These are phyloP conservation scores for Urocyon cinereoargenteus DNA, from an alignment of 2,797 vertebrate species.

Conservation along the genomic window DNA sequence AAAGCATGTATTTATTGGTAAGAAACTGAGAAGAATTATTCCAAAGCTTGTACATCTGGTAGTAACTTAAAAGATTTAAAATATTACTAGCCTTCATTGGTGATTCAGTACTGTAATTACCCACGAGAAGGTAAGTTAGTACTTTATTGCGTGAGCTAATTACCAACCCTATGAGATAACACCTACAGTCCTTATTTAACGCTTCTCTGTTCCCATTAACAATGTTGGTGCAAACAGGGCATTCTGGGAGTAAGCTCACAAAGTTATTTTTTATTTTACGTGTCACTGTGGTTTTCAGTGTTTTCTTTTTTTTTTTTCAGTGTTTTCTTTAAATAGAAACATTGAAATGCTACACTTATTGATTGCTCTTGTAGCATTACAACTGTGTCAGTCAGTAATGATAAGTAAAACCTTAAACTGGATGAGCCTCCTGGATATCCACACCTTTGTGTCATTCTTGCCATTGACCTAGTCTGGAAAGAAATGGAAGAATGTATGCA, in stretches of 20 bases:
- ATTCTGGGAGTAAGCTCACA: slow-evolving; percentile 34
- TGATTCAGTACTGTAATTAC: slow-evolving; percentile 52
- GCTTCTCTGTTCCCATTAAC: slow-evolving; percentile 26
- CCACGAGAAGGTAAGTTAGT: slow-evolving; percentile 44
- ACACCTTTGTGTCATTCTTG: slow-evolving; percentile 18
- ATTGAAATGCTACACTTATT: neutral
- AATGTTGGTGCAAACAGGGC: slow-evolving; percentile 1
- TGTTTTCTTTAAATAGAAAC: neutral
- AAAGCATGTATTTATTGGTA: slow-evolving; percentile 31
- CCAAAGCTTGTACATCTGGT: slow-evolving; percentile 57
- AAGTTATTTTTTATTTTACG: slow-evolving; percentile 52
- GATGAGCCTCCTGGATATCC: neutral
- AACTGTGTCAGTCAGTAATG: neutral
- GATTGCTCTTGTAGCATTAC: neutral
- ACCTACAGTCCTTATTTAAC: slow-evolving; percentile 62
- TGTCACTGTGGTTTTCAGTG: slow-evolving; percentile 1
- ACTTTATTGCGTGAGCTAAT: slow-evolving; percentile 67
- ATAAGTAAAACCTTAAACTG: slow-evolving; percentile 42
- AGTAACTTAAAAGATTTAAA: slow-evolving; percentile 59
- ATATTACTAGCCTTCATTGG: slow-evolving; percentile 57
- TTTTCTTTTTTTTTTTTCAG: slow-evolving; percentile 32
- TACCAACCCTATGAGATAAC: slow-evolving; percentile 58
- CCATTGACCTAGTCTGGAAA: neutral
- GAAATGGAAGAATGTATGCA: neutral
- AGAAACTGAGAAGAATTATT: slow-evolving; percentile 53